Evolutionary conservation across 2,797 vertebrate genomes (phyloP).

Genomic region (Sandelia bainsii): DNA sequence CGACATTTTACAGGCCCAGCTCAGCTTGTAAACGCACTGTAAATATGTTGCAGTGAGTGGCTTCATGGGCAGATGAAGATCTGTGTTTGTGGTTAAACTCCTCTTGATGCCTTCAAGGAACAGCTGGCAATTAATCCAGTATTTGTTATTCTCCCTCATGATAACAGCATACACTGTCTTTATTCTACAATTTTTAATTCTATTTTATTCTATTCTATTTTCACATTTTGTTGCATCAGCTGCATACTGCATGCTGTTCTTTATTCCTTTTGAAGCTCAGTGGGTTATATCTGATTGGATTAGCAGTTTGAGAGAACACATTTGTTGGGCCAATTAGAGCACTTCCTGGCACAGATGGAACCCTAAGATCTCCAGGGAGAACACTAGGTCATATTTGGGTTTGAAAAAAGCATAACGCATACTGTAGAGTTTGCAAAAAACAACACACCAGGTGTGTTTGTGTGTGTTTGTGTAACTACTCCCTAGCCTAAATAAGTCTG

Average conservation of each 20-base stretch:
- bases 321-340: conserved; percentile 80
- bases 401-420: conserved; percentile 63
- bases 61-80: conserved; percentile 72
- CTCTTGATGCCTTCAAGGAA: conserved; percentile 53
- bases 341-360: conserved; percentile 79
- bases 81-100: conserved; percentile 62
- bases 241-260: conserved; percentile 15
- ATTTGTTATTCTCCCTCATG: conserved; percentile 15
- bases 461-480: conserved; percentile 41
- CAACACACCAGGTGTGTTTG: conserved; percentile 69
- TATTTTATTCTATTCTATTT: conserved; percentile 4
- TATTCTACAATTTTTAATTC: background rate
- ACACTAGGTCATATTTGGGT: conserved; percentile 58
- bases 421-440: conserved; percentile 66
- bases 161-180: conserved; percentile 9
- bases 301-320: conserved; percentile 71
- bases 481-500: conserved; percentile 44
- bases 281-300: conserved; percentile 75
- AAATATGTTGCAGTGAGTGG: conserved; percentile 80
- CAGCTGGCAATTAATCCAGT: conserved; percentile 42
- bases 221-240: conserved; percentile 7
- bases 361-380: conserved; percentile 65
- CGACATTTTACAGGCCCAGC: conserved; percentile 82
- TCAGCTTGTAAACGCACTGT: conserved; percentile 86
- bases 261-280: conserved; percentile 47